phyloP scores from a whole-genome alignment of 2,797 vertebrate species.

The Microcaecilia unicolor region DNA sequence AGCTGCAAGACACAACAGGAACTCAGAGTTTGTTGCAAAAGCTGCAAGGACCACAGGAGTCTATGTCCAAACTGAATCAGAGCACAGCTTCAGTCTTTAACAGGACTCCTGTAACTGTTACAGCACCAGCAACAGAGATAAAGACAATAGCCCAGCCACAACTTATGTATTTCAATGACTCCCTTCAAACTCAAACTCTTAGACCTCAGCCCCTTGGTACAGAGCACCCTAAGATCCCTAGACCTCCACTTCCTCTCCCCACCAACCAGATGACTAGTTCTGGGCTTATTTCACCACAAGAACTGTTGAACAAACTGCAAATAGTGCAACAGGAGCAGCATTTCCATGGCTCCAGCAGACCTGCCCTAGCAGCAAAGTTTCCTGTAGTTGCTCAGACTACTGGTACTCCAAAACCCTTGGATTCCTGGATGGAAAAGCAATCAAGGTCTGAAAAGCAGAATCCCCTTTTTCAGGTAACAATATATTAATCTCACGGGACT shows the following conservation, averaged over 20 bases:
- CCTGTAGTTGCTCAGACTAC: conserved; percentile 40
- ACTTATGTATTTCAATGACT: conserved; percentile 44
- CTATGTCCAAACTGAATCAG: conserved; percentile 5
- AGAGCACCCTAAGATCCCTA: conserved; percentile 30
- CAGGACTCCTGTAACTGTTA: conserved; percentile 15
- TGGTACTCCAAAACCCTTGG: conserved; percentile 25
- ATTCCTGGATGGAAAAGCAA: conserved; percentile 47
- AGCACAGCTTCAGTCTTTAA: conserved; percentile 1
- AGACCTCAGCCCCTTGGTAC: conserved; percentile 22
- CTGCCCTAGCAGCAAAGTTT: conserved; percentile 76
- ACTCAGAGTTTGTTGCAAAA: conserved; percentile 42
- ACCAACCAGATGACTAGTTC: conserved; percentile 27
- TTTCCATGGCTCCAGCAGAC: conserved; percentile 39
- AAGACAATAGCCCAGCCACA: conserved; percentile 39
- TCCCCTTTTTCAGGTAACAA: conserved; percentile 63
- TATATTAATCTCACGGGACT: not conserved
- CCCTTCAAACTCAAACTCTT: conserved; percentile 26
- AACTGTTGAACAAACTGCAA: conserved; percentile 79
- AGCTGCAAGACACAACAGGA: conserved; percentile 18
- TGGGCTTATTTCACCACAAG: conserved; percentile 72
- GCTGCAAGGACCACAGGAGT: conserved; percentile 15
- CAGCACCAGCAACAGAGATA: conserved; percentile 8
- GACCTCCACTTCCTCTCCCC: conserved; percentile 19
- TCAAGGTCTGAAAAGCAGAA: conserved; percentile 47
- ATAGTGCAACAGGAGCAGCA: conserved; percentile 80